Percentiles rank a stretch among this genome's conserved stretches.
Evolutionary conservation across 2,797 vertebrate species (phyloP).

Genomic region (Pogoniulus pusillus): DNA sequence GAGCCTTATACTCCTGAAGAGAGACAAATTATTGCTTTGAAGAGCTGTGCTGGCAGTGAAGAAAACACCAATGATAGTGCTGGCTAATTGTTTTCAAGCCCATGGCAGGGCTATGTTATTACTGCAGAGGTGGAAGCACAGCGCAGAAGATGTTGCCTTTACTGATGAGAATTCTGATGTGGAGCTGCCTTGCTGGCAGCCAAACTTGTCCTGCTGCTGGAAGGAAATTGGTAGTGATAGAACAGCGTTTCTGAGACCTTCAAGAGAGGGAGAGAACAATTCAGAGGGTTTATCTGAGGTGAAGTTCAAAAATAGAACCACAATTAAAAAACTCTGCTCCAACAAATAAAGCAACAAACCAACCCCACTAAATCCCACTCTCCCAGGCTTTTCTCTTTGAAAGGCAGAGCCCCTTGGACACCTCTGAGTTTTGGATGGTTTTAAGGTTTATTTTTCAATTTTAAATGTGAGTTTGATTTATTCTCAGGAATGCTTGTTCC

Average conservation of each 20-base stretch:
- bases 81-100: conserved; percentile 63
- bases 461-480: not conserved
- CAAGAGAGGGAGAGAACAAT: not conserved
- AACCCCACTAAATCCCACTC: not conserved
- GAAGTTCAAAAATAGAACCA: conserved; percentile 12
- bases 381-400: not conserved
- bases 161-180: conserved; percentile 28
- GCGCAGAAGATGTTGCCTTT: not conserved
- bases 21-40: conserved; percentile 54
- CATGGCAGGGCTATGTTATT: not conserved
- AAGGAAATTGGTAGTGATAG: conserved; percentile 17
- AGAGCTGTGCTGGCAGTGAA: conserved; percentile 35
- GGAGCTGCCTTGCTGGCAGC: not conserved
- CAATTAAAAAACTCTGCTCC: not conserved
- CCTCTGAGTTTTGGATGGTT: not conserved
- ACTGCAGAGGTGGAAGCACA: conserved; percentile 35
- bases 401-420: not conserved
- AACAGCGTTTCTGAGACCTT: conserved; percentile 39
- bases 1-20: conserved; percentile 59
- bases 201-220: conserved; percentile 26
- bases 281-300: not conserved
- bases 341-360: not conserved
- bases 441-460: not conserved
- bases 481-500: not conserved
- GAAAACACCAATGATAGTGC: conserved; percentile 19